Evolutionary conservation across 2,888 invertebrate genomes (phyloP).

Genomic region (Candidula unifasciata): DNA sequence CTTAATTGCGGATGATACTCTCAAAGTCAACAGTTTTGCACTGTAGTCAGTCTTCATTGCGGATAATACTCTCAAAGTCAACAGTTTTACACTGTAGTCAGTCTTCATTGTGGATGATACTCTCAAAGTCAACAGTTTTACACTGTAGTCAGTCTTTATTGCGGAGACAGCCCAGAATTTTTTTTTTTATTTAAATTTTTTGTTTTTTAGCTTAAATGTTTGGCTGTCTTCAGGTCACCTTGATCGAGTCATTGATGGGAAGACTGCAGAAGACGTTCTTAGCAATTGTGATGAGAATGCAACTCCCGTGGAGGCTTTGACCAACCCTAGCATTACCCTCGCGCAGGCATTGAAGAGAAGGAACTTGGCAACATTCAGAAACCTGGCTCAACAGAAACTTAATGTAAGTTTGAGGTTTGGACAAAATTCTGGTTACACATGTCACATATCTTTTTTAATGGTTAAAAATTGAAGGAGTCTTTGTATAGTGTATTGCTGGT

Average conservation of each 20-base stretch:
- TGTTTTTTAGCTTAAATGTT: neutral
- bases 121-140: too few species aligned
- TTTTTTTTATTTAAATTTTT: neutral
- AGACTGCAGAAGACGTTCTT: slow-evolving; percentile 96
- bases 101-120: too few species aligned
- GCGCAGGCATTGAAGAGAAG: slow-evolving; percentile 74
- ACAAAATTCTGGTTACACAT: neutral
- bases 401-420: slow-evolving; percentile 52
- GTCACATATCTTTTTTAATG: neutral
- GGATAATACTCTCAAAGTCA: too few species aligned
- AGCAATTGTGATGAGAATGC: slow-evolving; percentile 91
- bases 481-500: too few species aligned
- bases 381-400: slow-evolving; percentile 76
- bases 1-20: too few species aligned
- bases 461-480: too few species aligned
- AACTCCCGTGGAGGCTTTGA: slow-evolving; percentile 66
- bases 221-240: slow-evolving; percentile 84
- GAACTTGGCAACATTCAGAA: slow-evolving; percentile 76
- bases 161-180: too few species aligned
- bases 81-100: too few species aligned
- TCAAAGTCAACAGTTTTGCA: too few species aligned
- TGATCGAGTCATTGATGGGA: slow-evolving; percentile 95
- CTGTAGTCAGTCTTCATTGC: too few species aligned
- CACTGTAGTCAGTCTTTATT: too few species aligned
- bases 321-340: slow-evolving; percentile 74